phyloP scores from a whole-genome alignment of 1,140 invertebrate genomes.

The Sitobion miscanthi region DNA sequence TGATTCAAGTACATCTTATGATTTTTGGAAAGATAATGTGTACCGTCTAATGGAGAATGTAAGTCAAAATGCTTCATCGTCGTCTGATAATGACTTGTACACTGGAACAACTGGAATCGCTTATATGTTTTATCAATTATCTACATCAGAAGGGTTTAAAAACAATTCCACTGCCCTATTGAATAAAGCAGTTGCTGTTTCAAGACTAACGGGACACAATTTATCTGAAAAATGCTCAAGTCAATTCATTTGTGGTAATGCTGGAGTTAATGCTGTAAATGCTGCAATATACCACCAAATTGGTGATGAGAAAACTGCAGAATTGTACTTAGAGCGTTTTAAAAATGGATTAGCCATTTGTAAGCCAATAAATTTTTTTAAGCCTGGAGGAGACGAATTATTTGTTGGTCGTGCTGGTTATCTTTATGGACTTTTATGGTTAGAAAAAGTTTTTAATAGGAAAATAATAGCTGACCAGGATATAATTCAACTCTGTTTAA shows the following conservation, averaged over 20 bases:
- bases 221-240: neutral
- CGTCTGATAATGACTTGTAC: slow-evolving; percentile 66
- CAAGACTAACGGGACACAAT: neutral
- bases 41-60: neutral
- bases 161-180: neutral
- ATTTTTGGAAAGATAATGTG: slow-evolving; percentile 1
- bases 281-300: slow-evolving; percentile 11
- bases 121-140: slow-evolving; percentile 68
- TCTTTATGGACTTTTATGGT: slow-evolving; percentile 75
- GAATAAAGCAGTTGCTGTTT: slow-evolving; percentile 24
- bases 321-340: slow-evolving; percentile 2
- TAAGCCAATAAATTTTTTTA: slow-evolving; percentile 67
- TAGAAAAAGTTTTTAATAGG: slow-evolving; percentile 69
- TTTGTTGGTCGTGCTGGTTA: slow-evolving; percentile 84
- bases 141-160: slow-evolving; percentile 61
- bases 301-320: neutral
- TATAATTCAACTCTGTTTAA: slow-evolving; percentile 70
- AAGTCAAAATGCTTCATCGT: slow-evolving; percentile 51
- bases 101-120: slow-evolving; percentile 66
- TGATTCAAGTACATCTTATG: neutral
- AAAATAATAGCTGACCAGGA: slow-evolving; percentile 66
- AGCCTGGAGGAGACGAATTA: slow-evolving; percentile 80
- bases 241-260: slow-evolving; percentile 39
- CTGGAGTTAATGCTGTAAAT: slow-evolving; percentile 34
- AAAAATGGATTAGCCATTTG: slow-evolving; percentile 34